Evolutionary conservation across 2,797 vertebrate species (phyloP), one percentile per base, ranked within the genome.

Genomic region (Phrynocephalus vlangalii): DNA sequence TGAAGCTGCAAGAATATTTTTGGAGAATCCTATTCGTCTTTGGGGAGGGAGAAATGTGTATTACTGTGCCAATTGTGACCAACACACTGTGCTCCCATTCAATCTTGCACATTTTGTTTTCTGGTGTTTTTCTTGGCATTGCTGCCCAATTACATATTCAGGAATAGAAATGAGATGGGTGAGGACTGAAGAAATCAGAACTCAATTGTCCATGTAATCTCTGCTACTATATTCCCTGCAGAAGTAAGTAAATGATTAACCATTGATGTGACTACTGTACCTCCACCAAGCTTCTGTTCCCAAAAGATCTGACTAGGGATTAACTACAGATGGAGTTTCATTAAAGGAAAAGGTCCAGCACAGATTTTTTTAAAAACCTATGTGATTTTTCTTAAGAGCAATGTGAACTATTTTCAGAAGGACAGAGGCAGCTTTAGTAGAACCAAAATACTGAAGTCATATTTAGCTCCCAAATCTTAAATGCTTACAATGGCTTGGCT

Each of bases 61-160:
- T 81, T n/a, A 66, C 56, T 84, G 4, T 79, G 60, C 71, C 56
- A 81, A 52, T 52, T 70, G 67, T 79, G 73, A 44, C 81, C 80
- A 77, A 1, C 2, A 1, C 52, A 26, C 56, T 30, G 15, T 13
- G 52, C 63, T 22, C 63, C 38, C 44, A 70, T 26, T 83, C 60
- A 8, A 56, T 88, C 71, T 71, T 52, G 38, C 22, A 88, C 10
- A 30, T 79, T 88, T 88, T 82, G 84, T 0, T 83, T 22, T 56
- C 79, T 70, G 67, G 72, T 83, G 13, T 66, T 67, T 79, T 91
- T 44, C 15, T 82, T 66, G 15, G 85, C 71, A 76, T 79, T 26
- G n/a, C 60, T 50, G 63, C 66, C 73, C 28, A 48, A 80, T 50
- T 63, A 6, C 28, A 66, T 85, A 60, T 63, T 91, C 80, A 15